Evolutionary conservation across 92 coral and sea anemone species (phyloP).

Genomic region (Phenganax marumi): DNA sequence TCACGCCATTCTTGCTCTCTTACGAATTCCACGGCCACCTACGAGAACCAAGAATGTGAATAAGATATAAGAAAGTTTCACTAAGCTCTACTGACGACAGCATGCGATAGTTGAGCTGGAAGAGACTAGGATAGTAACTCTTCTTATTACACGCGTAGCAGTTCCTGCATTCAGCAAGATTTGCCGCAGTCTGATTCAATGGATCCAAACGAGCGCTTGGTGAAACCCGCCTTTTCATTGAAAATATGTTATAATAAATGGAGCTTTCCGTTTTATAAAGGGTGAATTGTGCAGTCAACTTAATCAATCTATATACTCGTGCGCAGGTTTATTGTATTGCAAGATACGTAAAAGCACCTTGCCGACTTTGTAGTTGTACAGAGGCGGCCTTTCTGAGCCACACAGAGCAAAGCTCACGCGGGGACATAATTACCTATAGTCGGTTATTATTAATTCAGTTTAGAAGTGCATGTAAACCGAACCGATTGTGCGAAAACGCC

Average conservation of each 20-base stretch:
- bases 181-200: too few species aligned
- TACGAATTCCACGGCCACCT: neutral
- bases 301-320: neutral
- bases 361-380: conserved; percentile 31
- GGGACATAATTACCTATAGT: conserved; percentile 29
- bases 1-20: neutral
- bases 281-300: neutral
- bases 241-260: too few species aligned
- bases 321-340: neutral
- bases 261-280: too few species aligned
- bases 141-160: too few species aligned
- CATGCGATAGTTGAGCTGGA: too few species aligned
- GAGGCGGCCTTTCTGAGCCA: conserved; percentile 32
- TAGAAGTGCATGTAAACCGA: conserved; percentile 11
- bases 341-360: conserved; percentile 9
- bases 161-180: too few species aligned
- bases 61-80: neutral
- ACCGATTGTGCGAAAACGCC: conserved; percentile 13
- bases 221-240: too few species aligned
- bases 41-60: neutral
- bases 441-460: conserved; percentile 40
- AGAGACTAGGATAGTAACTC: too few species aligned
- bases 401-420: conserved; percentile 29
- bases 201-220: too few species aligned
- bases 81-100: too few species aligned